A percentile compares a stretch with the other conserved stretches of the same genome.
Evolutionary conservation across 2,113 vertebrate genomes (phyloP).

Genomic region (Sinosuthora webbiana): DNA sequence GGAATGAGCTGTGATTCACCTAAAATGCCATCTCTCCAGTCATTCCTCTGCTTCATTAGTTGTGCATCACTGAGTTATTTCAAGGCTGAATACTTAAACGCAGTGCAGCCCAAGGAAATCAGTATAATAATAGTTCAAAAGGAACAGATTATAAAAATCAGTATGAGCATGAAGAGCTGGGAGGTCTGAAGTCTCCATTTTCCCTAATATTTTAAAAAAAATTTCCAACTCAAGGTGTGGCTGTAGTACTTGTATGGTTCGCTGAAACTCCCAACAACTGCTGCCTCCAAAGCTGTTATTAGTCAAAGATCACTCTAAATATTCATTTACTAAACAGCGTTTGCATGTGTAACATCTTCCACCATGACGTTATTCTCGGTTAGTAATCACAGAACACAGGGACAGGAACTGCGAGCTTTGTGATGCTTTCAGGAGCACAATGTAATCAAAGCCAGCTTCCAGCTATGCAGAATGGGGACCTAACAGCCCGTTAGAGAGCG

Average conservation of each 20-base stretch:
- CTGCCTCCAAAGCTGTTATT: neutral
- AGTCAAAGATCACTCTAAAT: neutral
- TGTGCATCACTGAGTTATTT: slow-evolving; percentile 10
- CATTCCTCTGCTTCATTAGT: neutral
- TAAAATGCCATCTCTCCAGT: neutral
- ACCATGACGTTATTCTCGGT: neutral
- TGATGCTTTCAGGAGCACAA: neutral
- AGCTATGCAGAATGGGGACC: neutral
- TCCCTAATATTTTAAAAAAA: neutral
- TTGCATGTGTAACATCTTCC: neutral
- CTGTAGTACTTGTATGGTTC: neutral
- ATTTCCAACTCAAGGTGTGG: neutral
- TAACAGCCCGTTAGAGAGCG: rapidly evolving
- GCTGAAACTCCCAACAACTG: neutral
- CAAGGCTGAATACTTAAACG: neutral
- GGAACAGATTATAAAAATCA: neutral
- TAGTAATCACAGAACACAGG: neutral
- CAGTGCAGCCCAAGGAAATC: neutral
- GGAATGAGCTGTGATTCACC: slow-evolving; percentile 3
- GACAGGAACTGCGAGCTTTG: neutral
- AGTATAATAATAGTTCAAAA: neutral
- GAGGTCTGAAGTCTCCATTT: neutral
- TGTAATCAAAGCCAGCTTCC: neutral
- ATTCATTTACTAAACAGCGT: neutral
- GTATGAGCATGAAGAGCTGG: neutral